Conservation (phyloP, 2,888 invertebrate genomes). For the Orgyia antiqua region DNA sequence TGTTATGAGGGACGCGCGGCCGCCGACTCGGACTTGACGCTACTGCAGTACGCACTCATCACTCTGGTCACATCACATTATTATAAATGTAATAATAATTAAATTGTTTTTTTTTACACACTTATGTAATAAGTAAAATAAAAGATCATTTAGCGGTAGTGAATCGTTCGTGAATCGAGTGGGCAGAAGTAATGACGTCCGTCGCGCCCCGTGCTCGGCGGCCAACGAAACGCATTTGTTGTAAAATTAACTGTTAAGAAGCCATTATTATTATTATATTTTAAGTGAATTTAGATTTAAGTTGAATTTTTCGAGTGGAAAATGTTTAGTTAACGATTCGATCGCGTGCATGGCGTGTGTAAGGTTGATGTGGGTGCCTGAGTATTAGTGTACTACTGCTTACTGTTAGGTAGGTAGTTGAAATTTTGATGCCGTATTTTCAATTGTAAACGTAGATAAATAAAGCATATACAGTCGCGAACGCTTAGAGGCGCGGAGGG, state of each 20-base stretch:
- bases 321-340: constrained; percentile 70
- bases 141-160: constrained; percentile 66
- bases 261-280: constrained; percentile 75
- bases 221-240: constrained; percentile 76
- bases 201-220: constrained; percentile 64
- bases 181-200: constrained; percentile 44
- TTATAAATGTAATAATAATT: constrained; percentile 55
- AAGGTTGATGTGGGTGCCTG: constrained; percentile 75
- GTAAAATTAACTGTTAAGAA: constrained; percentile 73
- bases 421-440: constrained; percentile 75
- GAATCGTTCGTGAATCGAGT: constrained; percentile 52
- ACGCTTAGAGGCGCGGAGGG: constrained; percentile 42
- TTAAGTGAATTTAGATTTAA: constrained; percentile 74
- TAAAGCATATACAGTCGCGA: constrained; percentile 67
- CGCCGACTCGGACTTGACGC: constrained; percentile 39
- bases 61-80: constrained; percentile 49
- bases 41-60: constrained; percentile 45
- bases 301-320: constrained; percentile 75
- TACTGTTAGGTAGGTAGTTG: constrained; percentile 79
- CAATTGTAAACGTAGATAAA: constrained; percentile 70
- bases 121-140: constrained; percentile 71
- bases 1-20: constrained; percentile 24
- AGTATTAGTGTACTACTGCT: constrained; percentile 74
- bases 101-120: constrained; percentile 67
- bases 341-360: constrained; percentile 72